Base-by-base conservation (phyloP, 2,113 vertebrate genomes). In the Ornithorhynchus anatinus region DNA sequence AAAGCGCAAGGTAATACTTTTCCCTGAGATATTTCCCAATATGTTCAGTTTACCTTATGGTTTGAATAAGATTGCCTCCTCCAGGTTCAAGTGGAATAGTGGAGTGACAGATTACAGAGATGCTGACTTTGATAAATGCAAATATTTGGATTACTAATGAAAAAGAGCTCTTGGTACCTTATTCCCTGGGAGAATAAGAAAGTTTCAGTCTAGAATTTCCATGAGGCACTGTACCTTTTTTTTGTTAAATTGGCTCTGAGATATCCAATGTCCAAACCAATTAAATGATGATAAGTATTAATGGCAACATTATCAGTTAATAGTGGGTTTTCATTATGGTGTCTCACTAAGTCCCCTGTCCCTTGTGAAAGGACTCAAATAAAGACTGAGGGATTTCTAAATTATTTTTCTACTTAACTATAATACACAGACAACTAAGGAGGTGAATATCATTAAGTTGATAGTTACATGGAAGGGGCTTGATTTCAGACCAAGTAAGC, bases 1-100 rank as follows among this genome's bases (percentile, higher is more conserved):
- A 79, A 89, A 88, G 80, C 89, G 89, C 80, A 86, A 59, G 72
- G 50, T 33, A 54, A 8, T 77, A 27, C 59, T 86, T 74, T 40
- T 75, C 58, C 29, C 63, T 68, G 60, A 80, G 44, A 73, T 67
- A 84, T 75, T 84, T 57, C 56, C 39, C 45, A 8, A 73, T 63
- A 56, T 73, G 52, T 77, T 61, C 61, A 48, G 75, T 69, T 40
- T 84, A 44, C 36, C 10, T 75, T 15, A 40, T n/a, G n/a, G n/a
- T 54, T 32, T 75, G 31, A 29, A 44, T 64, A 79, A 70, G 75
- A 80, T 70, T 61, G 53, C n/a, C 75, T 79, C 36, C 20, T 70
- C 35, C 17, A 58, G 29, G 29, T 61, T 56, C 51, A 32, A 72
- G 56, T 50, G 47, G 8, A n/a, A n/a, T n/a, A n/a, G n/a, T n/a